These are phyloP conservation scores for Aporrectodea caliginosa DNA, from an alignment of 1,140 invertebrate genomes.

Conservation along the genomic window DNA sequence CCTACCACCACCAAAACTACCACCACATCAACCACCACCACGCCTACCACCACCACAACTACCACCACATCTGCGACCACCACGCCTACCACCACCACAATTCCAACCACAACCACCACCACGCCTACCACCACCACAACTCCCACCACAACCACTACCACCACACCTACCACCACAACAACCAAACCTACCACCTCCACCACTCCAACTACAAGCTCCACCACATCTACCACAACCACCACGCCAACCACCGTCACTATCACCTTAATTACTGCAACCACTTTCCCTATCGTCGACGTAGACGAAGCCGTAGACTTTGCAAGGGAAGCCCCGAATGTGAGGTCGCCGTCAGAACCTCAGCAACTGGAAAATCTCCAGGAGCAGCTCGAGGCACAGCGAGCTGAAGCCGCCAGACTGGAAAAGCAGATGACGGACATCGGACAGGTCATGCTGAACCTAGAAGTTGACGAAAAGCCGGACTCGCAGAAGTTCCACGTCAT, in stretches of 20 bases:
- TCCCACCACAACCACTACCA: not conserved
- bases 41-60: not conserved
- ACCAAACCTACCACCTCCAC: not conserved
- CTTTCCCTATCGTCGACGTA: not conserved
- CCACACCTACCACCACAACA: not conserved
- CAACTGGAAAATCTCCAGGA: not conserved
- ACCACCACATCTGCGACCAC: not conserved
- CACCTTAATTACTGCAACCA: not conserved
- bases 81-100: not conserved
- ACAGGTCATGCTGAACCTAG: not conserved
- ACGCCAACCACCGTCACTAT: not conserved
- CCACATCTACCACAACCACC: not conserved
- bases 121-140: not conserved
- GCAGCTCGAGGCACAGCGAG: not conserved
- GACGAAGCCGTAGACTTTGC: not conserved
- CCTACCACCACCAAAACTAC: not conserved
- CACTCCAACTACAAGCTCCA: not conserved
- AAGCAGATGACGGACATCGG: not conserved
- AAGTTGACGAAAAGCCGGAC: not conserved
- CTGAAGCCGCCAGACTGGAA: not conserved
- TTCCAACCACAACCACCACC: not conserved
- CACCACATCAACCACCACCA: not conserved
- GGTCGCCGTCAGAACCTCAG: not conserved
- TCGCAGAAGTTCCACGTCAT: not conserved
- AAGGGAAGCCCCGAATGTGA: not conserved